These are phyloP conservation scores for Rhizomys pruinosus DNA, from an alignment of 2,113 vertebrate genomes.

Conservation along the genomic window DNA sequence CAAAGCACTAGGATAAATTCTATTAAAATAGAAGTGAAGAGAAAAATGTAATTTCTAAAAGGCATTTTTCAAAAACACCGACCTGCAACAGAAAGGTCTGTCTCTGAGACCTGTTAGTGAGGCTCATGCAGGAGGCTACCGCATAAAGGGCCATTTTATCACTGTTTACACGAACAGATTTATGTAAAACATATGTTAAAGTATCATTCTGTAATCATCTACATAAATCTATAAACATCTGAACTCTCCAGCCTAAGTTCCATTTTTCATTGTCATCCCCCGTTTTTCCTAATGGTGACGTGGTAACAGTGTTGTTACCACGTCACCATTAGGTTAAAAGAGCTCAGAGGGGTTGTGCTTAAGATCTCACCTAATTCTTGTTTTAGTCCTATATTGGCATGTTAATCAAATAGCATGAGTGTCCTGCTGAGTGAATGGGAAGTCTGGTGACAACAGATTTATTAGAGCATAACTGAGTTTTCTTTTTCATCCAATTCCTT, in stretches of 20 bases:
- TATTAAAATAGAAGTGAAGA: background rate
- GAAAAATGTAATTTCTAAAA: conserved; percentile 25
- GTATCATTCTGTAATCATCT: background rate
- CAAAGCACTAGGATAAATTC: background rate
- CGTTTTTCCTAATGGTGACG: too few relatives aligned
- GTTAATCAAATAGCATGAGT: conserved; percentile 61
- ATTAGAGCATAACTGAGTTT: conserved; percentile 20
- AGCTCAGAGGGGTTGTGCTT: conserved; percentile 30
- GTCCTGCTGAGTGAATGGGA: conserved; percentile 56
- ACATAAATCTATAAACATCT: conserved; percentile 15
- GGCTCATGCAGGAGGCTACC: background rate
- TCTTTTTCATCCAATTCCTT: background rate
- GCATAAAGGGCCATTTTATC: background rate
- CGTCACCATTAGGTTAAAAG: background rate
- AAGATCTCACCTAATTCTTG: conserved; percentile 43
- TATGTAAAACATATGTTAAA: background rate
- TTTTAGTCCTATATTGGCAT: conserved; percentile 65
- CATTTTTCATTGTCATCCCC: background rate
- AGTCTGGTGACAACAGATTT: conserved; percentile 30
- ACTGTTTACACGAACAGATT: conserved; percentile 13
- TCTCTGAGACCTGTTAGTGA: background rate
- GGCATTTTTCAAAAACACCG: background rate
- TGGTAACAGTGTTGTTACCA: conserved; percentile 49
- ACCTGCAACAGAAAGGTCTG: background rate
- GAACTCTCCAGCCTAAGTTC: background rate